phyloP scores from a whole-genome alignment of 2,797 vertebrate species.

The Eidolon dupreanum region DNA sequence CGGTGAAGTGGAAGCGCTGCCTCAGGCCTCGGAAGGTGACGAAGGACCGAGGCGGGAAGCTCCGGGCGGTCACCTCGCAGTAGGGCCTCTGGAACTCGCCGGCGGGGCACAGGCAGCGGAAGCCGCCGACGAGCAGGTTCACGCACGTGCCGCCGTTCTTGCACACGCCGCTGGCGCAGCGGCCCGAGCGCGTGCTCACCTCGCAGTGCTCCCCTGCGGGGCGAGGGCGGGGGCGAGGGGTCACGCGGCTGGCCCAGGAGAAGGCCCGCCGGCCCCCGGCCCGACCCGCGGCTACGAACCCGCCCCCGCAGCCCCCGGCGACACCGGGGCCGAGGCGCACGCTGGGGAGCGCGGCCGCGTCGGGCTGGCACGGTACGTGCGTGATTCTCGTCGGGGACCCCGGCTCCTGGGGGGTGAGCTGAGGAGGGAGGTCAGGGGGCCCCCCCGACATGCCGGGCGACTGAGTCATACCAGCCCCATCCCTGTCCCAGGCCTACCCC shows the following conservation, averaged over 20 bases:
- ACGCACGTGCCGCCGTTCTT: constrained; percentile 96
- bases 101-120: constrained; percentile 93
- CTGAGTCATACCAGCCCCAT: neutral
- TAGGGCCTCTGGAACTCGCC: constrained; percentile 95
- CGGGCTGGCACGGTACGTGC: neutral
- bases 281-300: neutral
- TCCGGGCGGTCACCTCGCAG: constrained; percentile 97
- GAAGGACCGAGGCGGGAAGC: constrained; percentile 96
- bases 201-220: constrained; percentile 94
- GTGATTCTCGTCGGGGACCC: neutral
- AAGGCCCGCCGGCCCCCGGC: neutral
- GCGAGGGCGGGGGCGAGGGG: neutral
- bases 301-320: neutral
- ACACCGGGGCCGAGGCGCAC: neutral
- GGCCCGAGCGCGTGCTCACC: constrained; percentile 91
- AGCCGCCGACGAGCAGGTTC: constrained; percentile 95
- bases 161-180: constrained; percentile 93
- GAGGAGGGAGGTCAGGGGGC: no score
- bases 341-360: neutral
- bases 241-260: neutral
- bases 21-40: constrained; percentile 97
- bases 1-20: constrained; percentile 97
- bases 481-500: neutral
- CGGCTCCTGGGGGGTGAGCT: accelerated
- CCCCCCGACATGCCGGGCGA: neutral